phyloP scores from a whole-genome alignment of 2,113 vertebrate species.

The Pangasianodon gigas region DNA sequence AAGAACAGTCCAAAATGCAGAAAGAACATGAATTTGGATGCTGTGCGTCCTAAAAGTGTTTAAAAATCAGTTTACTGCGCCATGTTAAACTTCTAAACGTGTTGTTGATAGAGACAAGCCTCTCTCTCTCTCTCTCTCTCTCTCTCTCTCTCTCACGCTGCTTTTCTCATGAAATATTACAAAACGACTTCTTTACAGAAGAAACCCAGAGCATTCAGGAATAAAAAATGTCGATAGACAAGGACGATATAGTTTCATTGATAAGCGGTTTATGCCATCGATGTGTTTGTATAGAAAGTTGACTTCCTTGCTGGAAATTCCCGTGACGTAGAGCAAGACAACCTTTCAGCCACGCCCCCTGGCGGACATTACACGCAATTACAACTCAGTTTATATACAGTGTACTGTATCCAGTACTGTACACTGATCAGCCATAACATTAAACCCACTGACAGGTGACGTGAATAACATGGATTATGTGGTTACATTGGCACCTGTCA shows the following conservation, averaged over 20 bases:
- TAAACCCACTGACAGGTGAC: too few relatives aligned
- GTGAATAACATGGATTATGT: too few relatives aligned
- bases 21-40: slow-evolving; percentile 15
- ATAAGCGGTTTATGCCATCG: slow-evolving; percentile 32
- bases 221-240: not conserved
- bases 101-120: not conserved
- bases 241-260: not conserved
- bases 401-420: not conserved
- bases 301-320: slow-evolving; percentile 77
- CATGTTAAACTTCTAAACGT: slow-evolving; percentile 29
- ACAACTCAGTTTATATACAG: not conserved
- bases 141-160: not conserved
- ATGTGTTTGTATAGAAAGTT: slow-evolving; percentile 53
- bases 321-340: slow-evolving; percentile 64
- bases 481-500: too few relatives aligned
- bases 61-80: slow-evolving; percentile 49
- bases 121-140: not conserved
- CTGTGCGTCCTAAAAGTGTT: not conserved
- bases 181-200: not conserved
- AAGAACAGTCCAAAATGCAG: slow-evolving; percentile 26
- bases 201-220: not conserved
- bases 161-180: not conserved
- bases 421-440: too few relatives aligned
- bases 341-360: not conserved
- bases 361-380: not conserved